phyloP scores from a whole-genome alignment of 2,113 vertebrate species.

The Semnornis frantzii region DNA sequence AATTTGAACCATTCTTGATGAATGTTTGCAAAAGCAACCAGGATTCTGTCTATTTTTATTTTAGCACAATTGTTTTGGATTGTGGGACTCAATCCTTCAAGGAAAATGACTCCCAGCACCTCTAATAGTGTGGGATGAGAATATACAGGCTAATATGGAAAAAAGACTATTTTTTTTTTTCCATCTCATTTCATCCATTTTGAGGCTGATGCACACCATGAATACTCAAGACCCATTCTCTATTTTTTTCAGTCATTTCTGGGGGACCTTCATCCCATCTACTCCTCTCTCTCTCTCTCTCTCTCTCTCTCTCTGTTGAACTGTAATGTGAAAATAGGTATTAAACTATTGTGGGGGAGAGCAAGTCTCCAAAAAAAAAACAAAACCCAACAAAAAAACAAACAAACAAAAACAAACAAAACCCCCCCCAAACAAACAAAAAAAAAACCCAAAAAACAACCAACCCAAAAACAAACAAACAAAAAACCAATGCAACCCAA shows the following conservation, averaged over 20 bases:
- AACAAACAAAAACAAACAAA: too few relatives aligned
- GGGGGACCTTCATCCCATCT: not conserved
- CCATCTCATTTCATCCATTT: not conserved
- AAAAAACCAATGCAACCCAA: too few relatives aligned
- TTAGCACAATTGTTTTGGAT: not conserved
- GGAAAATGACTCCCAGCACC: not conserved
- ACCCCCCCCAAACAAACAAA: too few relatives aligned
- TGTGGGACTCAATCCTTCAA: not conserved
- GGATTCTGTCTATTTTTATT: not conserved
- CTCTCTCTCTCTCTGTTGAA: not conserved
- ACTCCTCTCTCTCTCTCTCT: not conserved
- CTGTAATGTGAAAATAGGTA: not conserved
- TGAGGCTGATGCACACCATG: constrained; percentile 42
- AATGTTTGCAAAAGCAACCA: not conserved
- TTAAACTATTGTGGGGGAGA: not conserved
- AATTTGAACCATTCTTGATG: not conserved
- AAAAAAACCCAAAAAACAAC: too few relatives aligned
- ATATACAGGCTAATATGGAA: not conserved
- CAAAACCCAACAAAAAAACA: too few relatives aligned
- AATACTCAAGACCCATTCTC: constrained; percentile 40
- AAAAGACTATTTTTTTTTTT: not conserved
- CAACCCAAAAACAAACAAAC: not conserved
- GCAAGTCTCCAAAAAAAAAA: not conserved
- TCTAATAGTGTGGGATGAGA: not conserved
- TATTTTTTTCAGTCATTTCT: not conserved